Evolutionary conservation across 2,888 invertebrate genomes (phyloP), one percentile per base, ranked within the genome.

Genomic region (Macrostomum cliftonense): DNA sequence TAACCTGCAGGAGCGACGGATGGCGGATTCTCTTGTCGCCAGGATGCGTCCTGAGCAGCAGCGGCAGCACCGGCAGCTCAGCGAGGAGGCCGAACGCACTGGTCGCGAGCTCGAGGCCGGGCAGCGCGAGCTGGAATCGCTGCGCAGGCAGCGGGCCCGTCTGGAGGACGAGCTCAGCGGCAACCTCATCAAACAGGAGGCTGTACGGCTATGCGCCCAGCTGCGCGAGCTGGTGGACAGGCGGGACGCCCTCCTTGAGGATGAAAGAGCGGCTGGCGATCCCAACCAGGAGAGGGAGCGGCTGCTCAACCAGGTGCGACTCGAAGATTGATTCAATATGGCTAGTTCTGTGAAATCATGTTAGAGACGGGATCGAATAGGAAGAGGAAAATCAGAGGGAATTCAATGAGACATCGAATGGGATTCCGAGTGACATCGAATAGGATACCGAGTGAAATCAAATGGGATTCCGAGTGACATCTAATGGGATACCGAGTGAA

Each of bases 241-340:
- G 61, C 73, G 79, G 37, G 77, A 79, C 50, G 76, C 75, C 48
- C 68, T 85, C 49, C 71, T 76, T 53, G 77, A 78, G 57, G 83
- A 84, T 62, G 59, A 62, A 13, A 77, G 80, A 58, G 77, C 77
- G 49, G 76, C 77, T 45, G 73, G 80, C 37, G 79, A 81, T 42
- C 83, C 83, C 0, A 81, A 82, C 53, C 79, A 82, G 59, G 82
- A 84, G 63, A 73, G 81, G 53, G 81, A 82, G 60, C 77, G 78
- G 54, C 70, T 86, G 12, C 67, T 85, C 39, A 74, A 77, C 43
- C 81, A 80, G 67, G 81, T 83, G 56, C 78, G 77, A 57, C 75
- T 77, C 53, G 82, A 84, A 9, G 28, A 28, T 28, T 28, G 48
- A 38, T 37, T n/a, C n/a, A n/a, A n/a, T n/a, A n/a, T n/a, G n/a